Evolutionary conservation across 2,888 invertebrate species (phyloP).

Genomic region (Entomobrya proxima): DNA sequence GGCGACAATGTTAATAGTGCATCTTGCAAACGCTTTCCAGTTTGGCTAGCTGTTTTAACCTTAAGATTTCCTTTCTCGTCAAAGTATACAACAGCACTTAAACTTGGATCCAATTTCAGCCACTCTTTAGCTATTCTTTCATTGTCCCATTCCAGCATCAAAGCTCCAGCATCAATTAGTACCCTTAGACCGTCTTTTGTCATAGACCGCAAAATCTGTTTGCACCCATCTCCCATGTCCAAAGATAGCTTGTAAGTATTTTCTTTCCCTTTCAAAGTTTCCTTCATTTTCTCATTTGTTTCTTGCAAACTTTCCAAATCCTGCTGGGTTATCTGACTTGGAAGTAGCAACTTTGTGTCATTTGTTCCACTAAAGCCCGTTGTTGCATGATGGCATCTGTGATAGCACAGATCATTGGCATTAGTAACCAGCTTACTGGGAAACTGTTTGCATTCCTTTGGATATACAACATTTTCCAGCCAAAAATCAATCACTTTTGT

Average conservation of each 20-base stretch:
- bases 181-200: conserved; percentile 24
- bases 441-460: conserved; percentile 60
- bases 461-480: conserved; percentile 32
- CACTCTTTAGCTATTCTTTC: conserved; percentile 64
- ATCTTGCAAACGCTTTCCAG: not conserved
- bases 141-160: conserved; percentile 64
- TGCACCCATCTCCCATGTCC: not conserved
- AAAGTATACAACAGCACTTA: conserved; percentile 67
- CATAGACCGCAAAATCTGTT: conserved; percentile 37
- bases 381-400: conserved; percentile 26
- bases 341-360: conserved; percentile 62
- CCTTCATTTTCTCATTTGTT: conserved; percentile 64
- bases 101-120: conserved; percentile 35
- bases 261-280: conserved; percentile 17
- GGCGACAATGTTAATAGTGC: conserved; percentile 55
- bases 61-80: conserved; percentile 52
- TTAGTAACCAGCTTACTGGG: conserved; percentile 57
- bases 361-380: conserved; percentile 73
- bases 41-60: not conserved
- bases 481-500: conserved; percentile 43
- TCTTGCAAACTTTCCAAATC: conserved; percentile 55
- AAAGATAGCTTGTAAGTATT: conserved; percentile 39
- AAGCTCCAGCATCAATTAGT: conserved; percentile 66
- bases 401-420: conserved; percentile 60
- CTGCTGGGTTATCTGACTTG: conserved; percentile 51